phyloP scores from a whole-genome alignment of 2,797 vertebrate species.

The Pseudomugil gertrudae region DNA sequence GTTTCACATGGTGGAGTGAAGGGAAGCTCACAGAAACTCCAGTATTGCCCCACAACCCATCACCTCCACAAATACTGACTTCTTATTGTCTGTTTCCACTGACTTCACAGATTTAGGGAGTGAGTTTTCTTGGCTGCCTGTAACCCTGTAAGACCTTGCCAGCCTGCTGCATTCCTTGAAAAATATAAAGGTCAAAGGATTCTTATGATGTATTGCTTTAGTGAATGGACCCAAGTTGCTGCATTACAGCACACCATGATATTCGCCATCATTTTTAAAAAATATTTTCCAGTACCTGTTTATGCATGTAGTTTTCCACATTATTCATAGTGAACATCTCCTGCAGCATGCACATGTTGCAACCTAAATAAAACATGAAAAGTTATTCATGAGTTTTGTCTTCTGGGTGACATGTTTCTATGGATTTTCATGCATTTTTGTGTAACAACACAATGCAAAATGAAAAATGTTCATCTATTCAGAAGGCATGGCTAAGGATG shows the following conservation, averaged over 20 bases:
- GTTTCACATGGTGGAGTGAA: constrained; percentile 57
- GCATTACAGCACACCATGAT: background rate
- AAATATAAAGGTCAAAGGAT: background rate
- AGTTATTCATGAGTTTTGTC: background rate
- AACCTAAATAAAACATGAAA: background rate
- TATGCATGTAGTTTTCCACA: background rate
- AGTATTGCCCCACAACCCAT: constrained; percentile 22
- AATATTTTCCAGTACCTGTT: background rate
- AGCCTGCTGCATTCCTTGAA: background rate
- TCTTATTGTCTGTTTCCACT: constrained; percentile 23
- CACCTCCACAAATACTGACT: constrained; percentile 31
- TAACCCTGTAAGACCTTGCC: background rate
- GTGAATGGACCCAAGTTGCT: background rate
- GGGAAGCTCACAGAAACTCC: constrained; percentile 34
- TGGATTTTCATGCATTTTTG: background rate
- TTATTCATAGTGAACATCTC: background rate
- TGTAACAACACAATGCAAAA: background rate
- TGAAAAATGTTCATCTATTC: too few species aligned
- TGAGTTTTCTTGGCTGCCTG: constrained; percentile 7
- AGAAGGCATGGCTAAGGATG: background rate
- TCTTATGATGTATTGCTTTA: background rate
- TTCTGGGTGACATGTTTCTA: too few species aligned
- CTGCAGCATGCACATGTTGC: background rate
- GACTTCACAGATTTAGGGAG: constrained; percentile 8
- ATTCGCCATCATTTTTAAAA: background rate